Base-by-base conservation (phyloP, 2,888 invertebrate genomes). In the Pachliopta kotzebuea region DNA sequence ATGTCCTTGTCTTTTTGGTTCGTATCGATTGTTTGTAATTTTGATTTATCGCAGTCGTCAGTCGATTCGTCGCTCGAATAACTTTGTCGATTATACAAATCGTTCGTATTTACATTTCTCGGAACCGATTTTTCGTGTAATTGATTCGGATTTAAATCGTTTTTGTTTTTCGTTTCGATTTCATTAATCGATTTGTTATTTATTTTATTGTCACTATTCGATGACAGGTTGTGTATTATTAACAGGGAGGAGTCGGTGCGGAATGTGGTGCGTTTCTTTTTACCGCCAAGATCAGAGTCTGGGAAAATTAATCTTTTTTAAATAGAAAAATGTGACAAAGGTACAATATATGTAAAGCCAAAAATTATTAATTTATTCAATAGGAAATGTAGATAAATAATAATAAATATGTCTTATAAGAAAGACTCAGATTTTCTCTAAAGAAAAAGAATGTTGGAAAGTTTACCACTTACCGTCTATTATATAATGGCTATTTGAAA, bases 181-280 rank as follows among this genome's bases (percentile, higher is more conserved):
- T 20, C 20, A 7, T 11, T 4, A 29, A 29, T 56, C 20, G 20
- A 29, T 29, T 56, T 17, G 6, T 9, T 20, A 26, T 57, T 57
- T 20, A 57, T 57, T 29, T 53, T 56, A 26, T 61, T 49, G 3
- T 57, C 65, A 21, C 53, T 60, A 20, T 49, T 53, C 42, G 62
- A 59, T 4, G 62, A 59, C 4, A 62, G 24, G 42, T 66, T 59
- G 45, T 66, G 62, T 21, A 66, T 37, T 8, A 50, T 52, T 24
- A 62, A 17, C 3, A 62, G 62, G 18, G 66, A 66, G 0, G 59
- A 52, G 45, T 66, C 66, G 3, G 58, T 54, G 42, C 58, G 66
- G 56, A 62, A 62, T 7, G 59, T 62, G 1, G 66, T 62, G 9
- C 23, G 55, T 62, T 62, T 66, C 66, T 59, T 59, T 59, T 59